These are phyloP conservation scores for Serilophus lunatus DNA, from an alignment of 2,113 vertebrate genomes.

Conservation along the genomic window DNA sequence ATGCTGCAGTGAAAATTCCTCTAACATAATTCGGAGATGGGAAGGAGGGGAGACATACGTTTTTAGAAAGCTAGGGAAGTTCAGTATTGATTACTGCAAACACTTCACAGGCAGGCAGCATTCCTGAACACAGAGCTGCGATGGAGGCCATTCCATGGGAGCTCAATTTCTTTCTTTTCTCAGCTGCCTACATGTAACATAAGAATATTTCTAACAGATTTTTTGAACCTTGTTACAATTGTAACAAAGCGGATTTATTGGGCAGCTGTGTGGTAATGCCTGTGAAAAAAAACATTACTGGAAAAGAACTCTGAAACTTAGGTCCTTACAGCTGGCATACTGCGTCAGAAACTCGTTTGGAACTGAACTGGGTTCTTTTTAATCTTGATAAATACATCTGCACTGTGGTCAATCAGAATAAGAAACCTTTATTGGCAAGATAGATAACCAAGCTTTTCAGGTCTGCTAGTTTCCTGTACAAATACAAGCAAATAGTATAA, in stretches of 20 bases:
- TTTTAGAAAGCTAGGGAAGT: not conserved
- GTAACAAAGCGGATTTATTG: not conserved
- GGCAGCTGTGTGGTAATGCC: not conserved
- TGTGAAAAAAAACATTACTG: not conserved
- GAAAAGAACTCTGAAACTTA: not conserved
- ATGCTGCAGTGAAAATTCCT: slow-evolving; percentile 10
- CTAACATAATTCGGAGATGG: not conserved
- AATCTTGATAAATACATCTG: not conserved
- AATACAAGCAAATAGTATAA: not conserved
- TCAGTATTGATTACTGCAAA: not conserved
- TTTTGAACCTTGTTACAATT: not conserved
- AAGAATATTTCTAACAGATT: not conserved
- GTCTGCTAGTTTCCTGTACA: not conserved
- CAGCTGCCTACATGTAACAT: not conserved
- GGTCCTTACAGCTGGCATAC: not conserved
- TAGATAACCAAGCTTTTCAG: not conserved
- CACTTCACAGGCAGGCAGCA: not conserved
- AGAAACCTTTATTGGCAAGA: not conserved
- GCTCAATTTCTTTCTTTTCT: not conserved
- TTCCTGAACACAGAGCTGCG: not conserved
- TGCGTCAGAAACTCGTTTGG: not conserved
- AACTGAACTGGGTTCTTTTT: not conserved
- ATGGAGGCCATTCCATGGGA: not conserved
- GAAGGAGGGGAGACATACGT: not conserved
- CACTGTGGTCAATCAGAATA: not conserved